phyloP scores from a whole-genome alignment of 2,888 invertebrate species.

The Ceratothoa steindachneri region DNA sequence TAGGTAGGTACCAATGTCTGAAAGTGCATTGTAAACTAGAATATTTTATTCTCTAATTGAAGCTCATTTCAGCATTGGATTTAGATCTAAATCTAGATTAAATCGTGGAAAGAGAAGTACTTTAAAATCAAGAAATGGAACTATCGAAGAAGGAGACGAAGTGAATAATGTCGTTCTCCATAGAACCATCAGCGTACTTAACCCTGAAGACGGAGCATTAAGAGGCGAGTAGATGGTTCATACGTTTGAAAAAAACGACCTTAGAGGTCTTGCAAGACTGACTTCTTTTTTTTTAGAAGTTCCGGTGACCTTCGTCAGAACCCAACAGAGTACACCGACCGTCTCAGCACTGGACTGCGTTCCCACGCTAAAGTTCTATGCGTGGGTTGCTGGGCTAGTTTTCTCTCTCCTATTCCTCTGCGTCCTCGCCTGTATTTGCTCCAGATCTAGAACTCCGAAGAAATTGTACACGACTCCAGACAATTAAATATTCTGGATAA shows the following conservation, averaged over 20 bases:
- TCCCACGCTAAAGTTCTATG: too few species aligned
- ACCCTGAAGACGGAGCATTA: constrained; percentile 35
- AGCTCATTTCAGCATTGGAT: constrained; percentile 22
- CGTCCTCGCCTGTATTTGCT: too few species aligned
- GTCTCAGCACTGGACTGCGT: too few species aligned
- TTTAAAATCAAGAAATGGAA: neutral
- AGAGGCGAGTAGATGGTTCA: too few species aligned
- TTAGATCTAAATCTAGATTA: constrained; percentile 20
- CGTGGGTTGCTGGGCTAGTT: too few species aligned
- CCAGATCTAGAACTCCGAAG: too few species aligned
- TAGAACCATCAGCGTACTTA: constrained; percentile 42
- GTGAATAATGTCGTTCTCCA: constrained; percentile 34
- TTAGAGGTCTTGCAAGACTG: neutral
- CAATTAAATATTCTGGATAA: too few species aligned
- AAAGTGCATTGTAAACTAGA: neutral
- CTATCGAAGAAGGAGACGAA: constrained; percentile 25
- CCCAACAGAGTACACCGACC: too few species aligned
- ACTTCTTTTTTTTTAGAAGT: too few species aligned
- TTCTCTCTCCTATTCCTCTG: too few species aligned
- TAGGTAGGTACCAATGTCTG: too few species aligned
- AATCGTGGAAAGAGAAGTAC: constrained; percentile 13
- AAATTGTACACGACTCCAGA: too few species aligned
- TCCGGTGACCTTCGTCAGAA: neutral
- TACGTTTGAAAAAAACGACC: neutral
- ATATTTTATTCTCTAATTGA: neutral